Evolutionary conservation across 1,140 invertebrate genomes (phyloP).

Genomic region (Holcopasites calliopsidis): DNA sequence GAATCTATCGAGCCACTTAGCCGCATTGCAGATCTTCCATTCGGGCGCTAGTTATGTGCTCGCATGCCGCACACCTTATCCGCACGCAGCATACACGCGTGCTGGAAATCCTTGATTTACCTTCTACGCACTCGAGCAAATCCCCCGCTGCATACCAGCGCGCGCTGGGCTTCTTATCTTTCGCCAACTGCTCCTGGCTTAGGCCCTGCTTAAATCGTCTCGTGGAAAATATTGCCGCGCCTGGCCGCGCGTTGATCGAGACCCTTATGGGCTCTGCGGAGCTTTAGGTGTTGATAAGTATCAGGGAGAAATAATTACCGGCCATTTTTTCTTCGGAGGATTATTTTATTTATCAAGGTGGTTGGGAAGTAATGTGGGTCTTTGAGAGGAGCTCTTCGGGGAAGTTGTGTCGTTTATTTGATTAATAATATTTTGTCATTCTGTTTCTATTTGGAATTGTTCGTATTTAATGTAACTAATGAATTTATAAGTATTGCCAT

Average conservation of each 20-base stretch:
- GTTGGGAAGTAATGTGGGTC: not conserved
- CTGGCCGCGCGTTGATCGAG: not conserved
- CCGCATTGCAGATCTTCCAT: conserved; percentile 57
- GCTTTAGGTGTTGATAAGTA: not conserved
- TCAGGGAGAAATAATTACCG: not conserved
- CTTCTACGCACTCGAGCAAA: not conserved
- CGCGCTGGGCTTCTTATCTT: conserved; percentile 40
- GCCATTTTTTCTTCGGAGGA: not conserved
- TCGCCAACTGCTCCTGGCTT: conserved; percentile 16
- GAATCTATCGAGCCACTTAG: conserved; percentile 58
- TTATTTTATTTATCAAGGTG: too few relatives aligned
- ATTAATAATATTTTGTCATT: too few relatives aligned
- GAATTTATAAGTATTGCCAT: too few relatives aligned
- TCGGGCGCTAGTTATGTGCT: conserved; percentile 37
- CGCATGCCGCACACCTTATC: conserved; percentile 21
- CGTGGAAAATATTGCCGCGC: conserved; percentile 12
- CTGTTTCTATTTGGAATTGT: too few relatives aligned
- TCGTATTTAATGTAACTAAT: too few relatives aligned
- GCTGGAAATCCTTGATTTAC: conserved; percentile 52
- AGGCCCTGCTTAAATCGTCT: conserved; percentile 1
- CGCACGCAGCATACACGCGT: conserved; percentile 12
- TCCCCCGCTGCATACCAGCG: not conserved
- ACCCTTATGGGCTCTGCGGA: not conserved
- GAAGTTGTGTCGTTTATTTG: too few relatives aligned
- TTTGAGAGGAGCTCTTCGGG: too few relatives aligned